Evolutionary conservation across 2,113 vertebrate species (phyloP).

Genomic region (Spea bombifrons): DNA sequence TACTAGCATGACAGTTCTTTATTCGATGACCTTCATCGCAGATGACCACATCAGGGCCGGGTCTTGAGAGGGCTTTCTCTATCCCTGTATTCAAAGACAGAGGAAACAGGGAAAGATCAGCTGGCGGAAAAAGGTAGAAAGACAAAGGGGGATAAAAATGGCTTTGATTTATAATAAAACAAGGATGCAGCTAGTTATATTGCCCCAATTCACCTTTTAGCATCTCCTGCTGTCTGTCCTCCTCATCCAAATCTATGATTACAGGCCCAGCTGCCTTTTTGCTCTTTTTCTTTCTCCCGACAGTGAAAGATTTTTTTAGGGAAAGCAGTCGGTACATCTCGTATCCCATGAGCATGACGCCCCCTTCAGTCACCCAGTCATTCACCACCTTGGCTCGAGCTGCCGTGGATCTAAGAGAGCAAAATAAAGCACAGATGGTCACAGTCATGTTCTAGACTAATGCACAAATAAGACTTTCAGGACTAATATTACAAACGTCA

Average conservation of each 20-base stretch:
- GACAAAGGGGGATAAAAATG: not conserved
- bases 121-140: not conserved
- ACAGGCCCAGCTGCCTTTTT: conserved; percentile 93
- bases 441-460: no score
- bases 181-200: no score
- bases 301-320: conserved; percentile 94
- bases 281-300: conserved; percentile 91
- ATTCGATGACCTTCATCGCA: conserved; percentile 98
- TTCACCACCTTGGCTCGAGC: conserved; percentile 93
- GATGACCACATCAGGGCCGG: conserved; percentile 95
- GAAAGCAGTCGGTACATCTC: conserved; percentile 98
- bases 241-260: conserved; percentile 97
- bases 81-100: conserved; percentile 73
- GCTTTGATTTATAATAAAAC: no score
- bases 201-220: conserved; percentile 77
- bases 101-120: not conserved
- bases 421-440: not conserved
- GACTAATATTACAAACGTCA: no score
- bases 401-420: conserved; percentile 76
- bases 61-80: conserved; percentile 87
- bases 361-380: conserved; percentile 89
- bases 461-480: no score
- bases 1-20: conserved; percentile 98
- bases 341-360: conserved; percentile 95
- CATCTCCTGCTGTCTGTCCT: conserved; percentile 94